Percentiles rank a stretch among this genome's conserved stretches.
Conservation (phyloP, 1,140 invertebrate genomes). For the Apis mellifera region DNA sequence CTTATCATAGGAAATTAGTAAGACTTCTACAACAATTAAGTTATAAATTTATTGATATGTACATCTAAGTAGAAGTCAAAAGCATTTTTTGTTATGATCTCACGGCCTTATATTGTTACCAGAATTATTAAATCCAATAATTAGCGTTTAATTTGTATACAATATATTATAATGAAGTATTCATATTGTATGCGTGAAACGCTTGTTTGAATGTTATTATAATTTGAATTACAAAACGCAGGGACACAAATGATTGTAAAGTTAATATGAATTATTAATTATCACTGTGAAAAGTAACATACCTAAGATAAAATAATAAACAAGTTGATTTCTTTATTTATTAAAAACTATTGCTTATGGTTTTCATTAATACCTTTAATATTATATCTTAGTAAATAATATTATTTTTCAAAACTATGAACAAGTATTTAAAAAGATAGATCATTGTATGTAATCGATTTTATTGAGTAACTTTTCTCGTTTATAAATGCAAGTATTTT, state of each 20-base stretch:
- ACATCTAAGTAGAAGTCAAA: constrained; percentile 16
- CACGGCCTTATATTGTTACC: constrained; percentile 29
- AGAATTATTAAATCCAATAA: constrained; percentile 13
- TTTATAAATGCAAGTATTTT: too few species aligned
- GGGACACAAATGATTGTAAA: constrained; percentile 70
- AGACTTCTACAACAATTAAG: constrained; percentile 9
- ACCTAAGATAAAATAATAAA: constrained; percentile 74
- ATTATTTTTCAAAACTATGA: background rate
- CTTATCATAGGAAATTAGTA: constrained; percentile 9
- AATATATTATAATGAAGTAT: constrained; percentile 25
- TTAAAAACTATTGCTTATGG: constrained; percentile 53
- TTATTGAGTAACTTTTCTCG: too few species aligned
- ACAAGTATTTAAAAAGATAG: too few species aligned
- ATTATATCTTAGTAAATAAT: background rate
- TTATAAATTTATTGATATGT: constrained; percentile 32
- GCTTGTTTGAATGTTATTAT: constrained; percentile 13
- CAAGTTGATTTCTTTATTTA: constrained; percentile 76
- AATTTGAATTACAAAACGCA: constrained; percentile 47
- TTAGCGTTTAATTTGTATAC: constrained; percentile 44
- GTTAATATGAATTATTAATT: constrained; percentile 69
- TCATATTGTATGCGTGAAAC: constrained; percentile 20
- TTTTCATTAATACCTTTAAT: constrained; percentile 25
- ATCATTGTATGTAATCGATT: too few species aligned
- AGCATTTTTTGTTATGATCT: constrained; percentile 38
- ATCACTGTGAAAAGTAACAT: constrained; percentile 72